Base-by-base conservation (phyloP, 2,113 vertebrate species). In the Odocoileus virginianus region DNA sequence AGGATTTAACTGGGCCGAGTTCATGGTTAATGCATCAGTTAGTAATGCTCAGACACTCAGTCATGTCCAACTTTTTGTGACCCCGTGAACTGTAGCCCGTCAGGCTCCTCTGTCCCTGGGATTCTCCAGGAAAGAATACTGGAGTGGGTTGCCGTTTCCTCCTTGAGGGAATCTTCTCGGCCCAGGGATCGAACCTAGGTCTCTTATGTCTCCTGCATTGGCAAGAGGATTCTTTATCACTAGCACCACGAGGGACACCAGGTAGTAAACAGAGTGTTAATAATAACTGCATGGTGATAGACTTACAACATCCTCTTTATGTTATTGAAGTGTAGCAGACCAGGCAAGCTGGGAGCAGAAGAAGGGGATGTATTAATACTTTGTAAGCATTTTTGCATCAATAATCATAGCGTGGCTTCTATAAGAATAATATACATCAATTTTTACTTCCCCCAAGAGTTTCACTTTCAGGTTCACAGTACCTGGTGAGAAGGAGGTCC, bases 291-390 rank as follows among this genome's bases (percentile, higher is more conserved):
- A 33, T 61, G 14, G 4, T 81, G 76, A 40, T 5, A 36, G 33
- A 33, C 8, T 10, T 2, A 13, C 15, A 33, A 5, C 12, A 8
- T 19, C 27, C 14, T 17, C 0, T 0, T 6, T 27, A n/a, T 78
- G 5, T 89, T n/a, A 57, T 13, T 21, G n/a, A 40, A 82, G 17
- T 33, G 10, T 16, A 74, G 57, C 16, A 16, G 5, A 10, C 16
- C 19, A 15, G 30, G 14, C 4, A 74, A 45, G 3, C 87, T 27
- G 6, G 10, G 45, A 27, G n/a, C 47, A 74, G 30, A 89, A 12
- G n/a, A 33, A 67, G 25, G n/a, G 14, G 23, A 12, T 2, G 2
- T 21, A 27, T 14, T 43, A 43, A 43, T 27, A 3, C 28, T 57
- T 36, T 33, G 25, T 71, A 33, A 5, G 30, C 10, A 7, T 55